phyloP scores from a whole-genome alignment of 2,888 invertebrate species.

The Lissocephala sabroskyi region DNA sequence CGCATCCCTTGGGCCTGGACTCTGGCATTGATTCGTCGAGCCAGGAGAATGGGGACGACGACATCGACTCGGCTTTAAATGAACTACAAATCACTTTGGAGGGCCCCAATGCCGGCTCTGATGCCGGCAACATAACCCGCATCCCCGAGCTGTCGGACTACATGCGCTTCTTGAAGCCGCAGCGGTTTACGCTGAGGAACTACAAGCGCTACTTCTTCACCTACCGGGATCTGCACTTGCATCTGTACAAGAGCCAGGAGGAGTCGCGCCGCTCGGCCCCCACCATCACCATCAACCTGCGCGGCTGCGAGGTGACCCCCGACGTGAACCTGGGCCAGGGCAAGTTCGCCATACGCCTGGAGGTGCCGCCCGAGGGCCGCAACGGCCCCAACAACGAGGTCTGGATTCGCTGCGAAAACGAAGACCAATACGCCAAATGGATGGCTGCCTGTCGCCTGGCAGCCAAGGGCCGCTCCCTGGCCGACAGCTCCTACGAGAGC shows the following conservation, averaged over 20 bases:
- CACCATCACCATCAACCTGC: conserved; percentile 83
- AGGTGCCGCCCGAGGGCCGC: conserved; percentile 92
- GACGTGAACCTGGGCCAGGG: conserved; percentile 95
- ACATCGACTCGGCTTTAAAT: conserved; percentile 94
- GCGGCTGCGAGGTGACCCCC: conserved; percentile 97
- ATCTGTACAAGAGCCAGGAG: conserved; percentile 87
- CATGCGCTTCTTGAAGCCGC: conserved; percentile 94
- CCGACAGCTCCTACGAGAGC: conserved; percentile 93
- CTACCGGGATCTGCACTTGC: conserved; percentile 93
- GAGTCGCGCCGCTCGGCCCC: conserved; percentile 81
- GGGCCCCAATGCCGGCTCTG: conserved; percentile 79
- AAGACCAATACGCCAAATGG: conserved; percentile 98
- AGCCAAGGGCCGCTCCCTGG: conserved; percentile 95
- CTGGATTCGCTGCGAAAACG: conserved; percentile 94
- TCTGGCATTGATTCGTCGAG: conserved; percentile 48
- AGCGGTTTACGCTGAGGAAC: conserved; percentile 94
- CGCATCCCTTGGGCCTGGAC: conserved; percentile 54
- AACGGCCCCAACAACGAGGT: conserved; percentile 98
- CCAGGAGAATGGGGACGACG: conserved; percentile 80
- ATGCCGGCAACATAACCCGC: conserved; percentile 89
- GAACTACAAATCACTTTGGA: conserved; percentile 95
- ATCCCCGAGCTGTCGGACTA: conserved; percentile 96
- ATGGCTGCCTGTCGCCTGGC: conserved; percentile 98
- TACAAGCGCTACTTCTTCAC: conserved; percentile 97
- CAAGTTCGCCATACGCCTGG: conserved; percentile 94